These are phyloP conservation scores for Garra rufa DNA, from an alignment of 2,113 vertebrate species.

Conservation along the genomic window DNA sequence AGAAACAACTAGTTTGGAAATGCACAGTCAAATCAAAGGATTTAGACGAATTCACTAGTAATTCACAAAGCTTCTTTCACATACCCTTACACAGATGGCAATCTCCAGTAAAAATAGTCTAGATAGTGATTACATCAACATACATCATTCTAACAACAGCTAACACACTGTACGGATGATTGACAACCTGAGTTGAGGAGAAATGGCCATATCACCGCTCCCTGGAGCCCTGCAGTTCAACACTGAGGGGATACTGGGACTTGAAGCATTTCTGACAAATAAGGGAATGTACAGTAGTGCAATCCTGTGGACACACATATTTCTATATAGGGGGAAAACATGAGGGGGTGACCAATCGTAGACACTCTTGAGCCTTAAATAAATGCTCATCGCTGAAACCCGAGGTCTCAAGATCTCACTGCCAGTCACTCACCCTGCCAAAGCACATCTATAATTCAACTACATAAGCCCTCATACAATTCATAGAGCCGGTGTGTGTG, in stretches of 20 bases:
- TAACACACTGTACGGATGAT: background rate
- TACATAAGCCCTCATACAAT: slow-evolving; percentile 73
- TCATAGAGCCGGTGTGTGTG: slow-evolving; percentile 62
- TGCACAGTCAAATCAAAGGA: too few relatives aligned
- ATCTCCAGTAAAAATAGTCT: background rate
- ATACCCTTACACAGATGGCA: background rate
- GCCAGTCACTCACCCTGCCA: slow-evolving; percentile 72
- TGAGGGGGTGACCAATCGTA: slow-evolving; percentile 66
- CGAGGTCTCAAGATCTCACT: slow-evolving; percentile 72
- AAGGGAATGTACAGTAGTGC: slow-evolving; percentile 60
- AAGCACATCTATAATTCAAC: slow-evolving; percentile 77
- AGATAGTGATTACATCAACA: background rate
- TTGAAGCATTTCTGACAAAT: slow-evolving; percentile 65
- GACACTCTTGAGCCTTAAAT: slow-evolving; percentile 67
- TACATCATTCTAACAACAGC: background rate
- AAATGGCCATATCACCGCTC: slow-evolving; percentile 57
- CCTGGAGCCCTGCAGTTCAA: slow-evolving; percentile 58
- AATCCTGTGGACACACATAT: slow-evolving; percentile 58
- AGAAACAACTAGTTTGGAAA: too few relatives aligned
- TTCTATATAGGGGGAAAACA: slow-evolving; percentile 55
- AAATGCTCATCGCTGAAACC: slow-evolving; percentile 71
- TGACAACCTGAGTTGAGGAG: slow-evolving; percentile 58
- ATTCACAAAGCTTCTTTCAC: too few relatives aligned
- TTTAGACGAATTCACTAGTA: too few relatives aligned
- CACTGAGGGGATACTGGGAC: slow-evolving; percentile 58